These are phyloP conservation scores for Agrotis puta DNA, from an alignment of 2,888 invertebrate genomes.

Conservation along the genomic window DNA sequence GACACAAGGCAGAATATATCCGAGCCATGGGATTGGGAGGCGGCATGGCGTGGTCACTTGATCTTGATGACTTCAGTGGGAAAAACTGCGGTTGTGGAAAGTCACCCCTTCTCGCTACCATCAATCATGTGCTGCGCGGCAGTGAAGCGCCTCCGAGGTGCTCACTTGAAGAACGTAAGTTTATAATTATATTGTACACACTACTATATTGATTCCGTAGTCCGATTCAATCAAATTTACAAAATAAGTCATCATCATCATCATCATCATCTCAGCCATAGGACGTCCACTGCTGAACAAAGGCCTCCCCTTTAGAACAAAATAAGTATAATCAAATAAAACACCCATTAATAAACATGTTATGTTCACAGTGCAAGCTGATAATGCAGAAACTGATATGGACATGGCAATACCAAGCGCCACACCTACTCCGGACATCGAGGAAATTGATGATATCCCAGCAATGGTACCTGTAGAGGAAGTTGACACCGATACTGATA, in stretches of 20 bases:
- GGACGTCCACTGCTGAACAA: no score
- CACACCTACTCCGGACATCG: slow-evolving; percentile 47
- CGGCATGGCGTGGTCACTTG: slow-evolving; percentile 97
- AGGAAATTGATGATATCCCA: slow-evolving; percentile 52
- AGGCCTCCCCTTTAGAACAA: no score
- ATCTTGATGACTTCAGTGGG: slow-evolving; percentile 96
- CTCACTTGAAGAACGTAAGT: slow-evolving; percentile 84
- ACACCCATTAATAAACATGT: not conserved
- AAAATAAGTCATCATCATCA: no score
- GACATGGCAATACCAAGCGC: slow-evolving; percentile 42
- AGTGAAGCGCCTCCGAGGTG: slow-evolving; percentile 92
- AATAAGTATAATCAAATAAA: not conserved
- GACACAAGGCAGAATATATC: slow-evolving; percentile 95
- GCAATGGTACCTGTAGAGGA: slow-evolving; percentile 36
- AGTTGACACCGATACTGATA: slow-evolving; percentile 47
- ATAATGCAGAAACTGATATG: slow-evolving; percentile 46
- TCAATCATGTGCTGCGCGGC: slow-evolving; percentile 95
- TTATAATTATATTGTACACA: not conserved
- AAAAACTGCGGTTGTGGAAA: slow-evolving; percentile 94
- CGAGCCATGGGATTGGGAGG: slow-evolving; percentile 95
- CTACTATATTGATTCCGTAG: no score
- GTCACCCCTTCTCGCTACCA: slow-evolving; percentile 94
- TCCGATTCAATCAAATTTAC: no score
- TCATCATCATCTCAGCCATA: no score
- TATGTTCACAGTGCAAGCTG: slow-evolving; percentile 64